phyloP scores from a whole-genome alignment of 2,888 invertebrate species.

The Hymenopus coronatus region DNA sequence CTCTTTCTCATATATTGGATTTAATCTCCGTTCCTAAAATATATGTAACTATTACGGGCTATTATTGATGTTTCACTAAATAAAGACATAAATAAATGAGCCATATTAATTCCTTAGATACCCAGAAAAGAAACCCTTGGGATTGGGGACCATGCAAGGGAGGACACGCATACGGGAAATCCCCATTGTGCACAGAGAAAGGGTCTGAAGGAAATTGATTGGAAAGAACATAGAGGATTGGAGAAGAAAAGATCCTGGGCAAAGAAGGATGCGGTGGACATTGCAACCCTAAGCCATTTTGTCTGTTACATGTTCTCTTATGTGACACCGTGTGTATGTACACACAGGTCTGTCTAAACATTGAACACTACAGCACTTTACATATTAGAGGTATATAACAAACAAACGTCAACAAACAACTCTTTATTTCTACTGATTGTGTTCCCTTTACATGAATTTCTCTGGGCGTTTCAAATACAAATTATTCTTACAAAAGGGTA shows the following conservation, averaged over 20 bases:
- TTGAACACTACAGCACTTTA: too few species aligned
- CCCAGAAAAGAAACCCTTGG: neutral
- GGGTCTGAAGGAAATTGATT: neutral
- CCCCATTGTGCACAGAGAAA: neutral
- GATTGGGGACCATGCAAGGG: neutral
- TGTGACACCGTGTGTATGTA: neutral
- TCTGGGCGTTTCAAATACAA: too few species aligned
- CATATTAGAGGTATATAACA: too few species aligned
- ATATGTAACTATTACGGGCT: too few species aligned
- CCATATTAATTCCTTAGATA: neutral
- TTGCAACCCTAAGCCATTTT: neutral
- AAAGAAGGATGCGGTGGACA: neutral
- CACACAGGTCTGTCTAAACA: too few species aligned
- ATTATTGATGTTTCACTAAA: too few species aligned
- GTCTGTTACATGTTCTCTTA: neutral
- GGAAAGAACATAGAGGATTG: neutral
- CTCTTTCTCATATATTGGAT: too few species aligned
- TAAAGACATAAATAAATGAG: neutral
- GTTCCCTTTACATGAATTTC: too few species aligned
- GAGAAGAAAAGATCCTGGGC: neutral
- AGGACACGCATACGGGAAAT: neutral
- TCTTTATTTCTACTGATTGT: too few species aligned
- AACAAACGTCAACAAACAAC: too few species aligned
- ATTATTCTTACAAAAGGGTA: too few species aligned
- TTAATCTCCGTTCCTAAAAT: too few species aligned